Evolutionary conservation across 2,797 vertebrate genomes (phyloP).

Genomic region (Phrynocephalus vlangalii): DNA sequence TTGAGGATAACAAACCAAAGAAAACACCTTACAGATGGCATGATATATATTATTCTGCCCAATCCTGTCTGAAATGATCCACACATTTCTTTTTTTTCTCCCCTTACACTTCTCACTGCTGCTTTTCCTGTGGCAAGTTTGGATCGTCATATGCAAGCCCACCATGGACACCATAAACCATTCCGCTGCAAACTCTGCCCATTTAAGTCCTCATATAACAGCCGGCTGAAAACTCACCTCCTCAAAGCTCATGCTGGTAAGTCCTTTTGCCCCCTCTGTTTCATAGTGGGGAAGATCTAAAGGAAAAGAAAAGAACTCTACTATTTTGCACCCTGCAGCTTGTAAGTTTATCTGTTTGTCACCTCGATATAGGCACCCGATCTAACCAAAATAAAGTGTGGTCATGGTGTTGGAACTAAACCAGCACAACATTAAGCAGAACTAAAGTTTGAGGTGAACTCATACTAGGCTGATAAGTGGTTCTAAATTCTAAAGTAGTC

Average conservation of each 20-base stretch:
- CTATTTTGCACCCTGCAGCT: background rate
- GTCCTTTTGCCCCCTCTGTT: constrained; percentile 53
- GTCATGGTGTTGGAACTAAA: background rate
- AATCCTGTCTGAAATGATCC: constrained; percentile 27
- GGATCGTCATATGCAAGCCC: constrained; percentile 98
- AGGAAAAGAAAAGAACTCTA: background rate
- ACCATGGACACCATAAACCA: constrained; percentile 97
- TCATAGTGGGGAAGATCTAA: constrained; percentile 32
- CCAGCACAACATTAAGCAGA: background rate
- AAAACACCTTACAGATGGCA: background rate
- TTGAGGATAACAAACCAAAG: background rate
- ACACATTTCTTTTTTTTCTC: constrained; percentile 34
- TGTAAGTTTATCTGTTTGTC: constrained; percentile 41
- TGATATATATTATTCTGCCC: background rate
- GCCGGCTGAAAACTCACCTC: constrained; percentile 96
- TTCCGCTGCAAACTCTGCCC: constrained; percentile 99
- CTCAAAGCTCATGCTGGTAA: constrained; percentile 96
- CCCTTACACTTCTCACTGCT: constrained; percentile 29
- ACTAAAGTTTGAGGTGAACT: constrained; percentile 2
- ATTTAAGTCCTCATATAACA: constrained; percentile 97
- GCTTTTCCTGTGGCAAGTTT: constrained; percentile 79
- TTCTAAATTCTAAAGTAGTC: background rate
- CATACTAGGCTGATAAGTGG: background rate
- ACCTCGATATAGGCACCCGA: background rate
- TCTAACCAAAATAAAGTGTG: background rate